Evolutionary conservation across 2,113 vertebrate species (phyloP), one percentile per base, ranked within the genome.

Genomic region (Monopterus albus): DNA sequence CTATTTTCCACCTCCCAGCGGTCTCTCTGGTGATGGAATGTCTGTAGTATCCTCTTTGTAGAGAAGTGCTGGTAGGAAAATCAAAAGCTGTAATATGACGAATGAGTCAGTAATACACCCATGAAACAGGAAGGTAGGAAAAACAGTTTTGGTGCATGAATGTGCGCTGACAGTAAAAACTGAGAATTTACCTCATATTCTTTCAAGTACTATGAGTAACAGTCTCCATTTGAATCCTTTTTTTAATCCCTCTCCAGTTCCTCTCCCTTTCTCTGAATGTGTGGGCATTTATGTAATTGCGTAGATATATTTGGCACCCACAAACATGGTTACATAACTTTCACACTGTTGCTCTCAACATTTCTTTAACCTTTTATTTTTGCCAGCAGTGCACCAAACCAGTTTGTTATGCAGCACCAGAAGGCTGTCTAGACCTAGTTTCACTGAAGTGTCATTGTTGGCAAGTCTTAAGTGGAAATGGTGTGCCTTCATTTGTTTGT

Each of bases 291-390:
- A 25, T 2, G 18, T 58, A 60, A 69, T 72, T 51, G 11, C 18
- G 63, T n/a, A 49, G 35, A 50, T 58, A 6, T 23, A 23, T 73
- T 28, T 71, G 23, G 60, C 45, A 52, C 15, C 61, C 18, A n/a
- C 38, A 53, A 6, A 39, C 2, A 1, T 14, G 18, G 61, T 80
- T 79, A 69, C 40, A 42, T 81, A 81, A 85, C 63, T 28, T 21
- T 50, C 62, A 67, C 56, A 42, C 35, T 45, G 43, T 78, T 79
- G 65, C 45, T 74, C 42, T 79, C 61, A 63, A 67, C 85, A 69
- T 51, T 61, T 79, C 29, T 57, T 84, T 83, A 75, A 35, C 23
- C 46, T 40, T n/a, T n/a, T n/a, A n/a, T n/a, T n/a, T n/a, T 45
- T 62, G 6, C 69, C 65, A 36, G 38, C 49, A 36, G 52, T 18